These are phyloP conservation scores for Dasyprocta punctata DNA, from an alignment of 2,113 vertebrate genomes.

Conservation along the genomic window DNA sequence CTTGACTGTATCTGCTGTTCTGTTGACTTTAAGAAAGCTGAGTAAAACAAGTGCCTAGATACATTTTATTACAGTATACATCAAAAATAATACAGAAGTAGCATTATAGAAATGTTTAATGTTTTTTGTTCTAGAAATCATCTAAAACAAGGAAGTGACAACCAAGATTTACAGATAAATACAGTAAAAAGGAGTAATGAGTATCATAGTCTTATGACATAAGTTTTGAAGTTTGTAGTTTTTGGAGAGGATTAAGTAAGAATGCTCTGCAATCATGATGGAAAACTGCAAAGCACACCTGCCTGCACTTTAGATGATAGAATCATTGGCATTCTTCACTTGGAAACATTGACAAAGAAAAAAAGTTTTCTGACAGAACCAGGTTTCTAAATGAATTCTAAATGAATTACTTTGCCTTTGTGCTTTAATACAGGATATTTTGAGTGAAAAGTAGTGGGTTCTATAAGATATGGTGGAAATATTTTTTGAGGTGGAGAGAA, in stretches of 20 bases:
- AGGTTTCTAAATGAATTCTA: background rate
- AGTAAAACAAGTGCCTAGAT: background rate
- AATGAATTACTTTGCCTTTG: no score
- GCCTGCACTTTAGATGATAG: no score
- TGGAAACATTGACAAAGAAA: background rate
- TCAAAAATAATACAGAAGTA: background rate
- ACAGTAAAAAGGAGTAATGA: background rate
- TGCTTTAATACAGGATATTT: background rate
- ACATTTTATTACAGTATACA: background rate
- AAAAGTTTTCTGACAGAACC: background rate
- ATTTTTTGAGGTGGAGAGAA: background rate
- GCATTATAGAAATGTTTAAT: background rate
- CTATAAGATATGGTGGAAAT: no score
- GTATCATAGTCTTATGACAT: background rate
- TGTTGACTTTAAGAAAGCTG: background rate
- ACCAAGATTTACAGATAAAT: background rate
- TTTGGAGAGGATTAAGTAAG: background rate
- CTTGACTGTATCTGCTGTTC: background rate
- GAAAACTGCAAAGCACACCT: background rate
- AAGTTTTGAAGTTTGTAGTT: background rate
- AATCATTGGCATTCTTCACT: background rate
- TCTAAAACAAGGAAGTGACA: background rate
- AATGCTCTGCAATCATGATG: background rate
- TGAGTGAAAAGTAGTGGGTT: background rate
- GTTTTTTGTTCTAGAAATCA: background rate